Conservation (phyloP, 1,140 invertebrate species). For the Oryctes rhinoceros region DNA sequence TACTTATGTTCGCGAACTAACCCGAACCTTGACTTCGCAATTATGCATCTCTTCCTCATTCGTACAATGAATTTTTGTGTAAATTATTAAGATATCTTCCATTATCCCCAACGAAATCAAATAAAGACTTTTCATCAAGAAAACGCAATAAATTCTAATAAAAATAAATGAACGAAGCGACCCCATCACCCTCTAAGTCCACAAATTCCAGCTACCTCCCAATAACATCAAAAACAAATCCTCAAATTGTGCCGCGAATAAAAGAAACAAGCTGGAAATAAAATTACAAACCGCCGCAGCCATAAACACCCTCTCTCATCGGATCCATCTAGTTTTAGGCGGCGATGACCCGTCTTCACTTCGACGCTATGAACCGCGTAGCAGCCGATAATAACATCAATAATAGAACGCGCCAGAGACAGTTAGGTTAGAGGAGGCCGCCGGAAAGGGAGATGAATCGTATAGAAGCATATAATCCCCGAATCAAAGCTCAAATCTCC, state of each 20-base stretch:
- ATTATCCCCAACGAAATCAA: not conserved
- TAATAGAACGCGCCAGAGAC: not conserved
- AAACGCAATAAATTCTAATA: conserved; percentile 15
- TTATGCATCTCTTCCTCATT: too few relatives aligned
- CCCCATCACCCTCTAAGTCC: not conserved
- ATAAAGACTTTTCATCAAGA: not conserved
- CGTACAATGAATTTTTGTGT: not conserved
- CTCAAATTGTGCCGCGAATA: not conserved
- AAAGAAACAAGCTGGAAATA: conserved; percentile 17
- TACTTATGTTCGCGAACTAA: too few relatives aligned
- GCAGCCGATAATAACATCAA: conserved; percentile 17
- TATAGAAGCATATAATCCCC: conserved; percentile 39
- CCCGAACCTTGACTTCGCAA: too few relatives aligned
- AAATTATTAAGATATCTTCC: not conserved
- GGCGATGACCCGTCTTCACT: not conserved
- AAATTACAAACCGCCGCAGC: not conserved
- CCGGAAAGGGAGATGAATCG: not conserved
- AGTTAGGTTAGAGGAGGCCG: not conserved
- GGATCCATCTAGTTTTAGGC: not conserved
- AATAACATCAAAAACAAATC: conserved; percentile 15
- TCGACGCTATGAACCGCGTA: not conserved
- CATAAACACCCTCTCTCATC: not conserved
- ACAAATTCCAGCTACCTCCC: not conserved
- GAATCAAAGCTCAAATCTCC: conserved; percentile 48
- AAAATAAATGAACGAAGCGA: conserved; percentile 5